Evolutionary conservation across 2,888 invertebrate genomes (phyloP).

Genomic region (Melipona beecheii): DNA sequence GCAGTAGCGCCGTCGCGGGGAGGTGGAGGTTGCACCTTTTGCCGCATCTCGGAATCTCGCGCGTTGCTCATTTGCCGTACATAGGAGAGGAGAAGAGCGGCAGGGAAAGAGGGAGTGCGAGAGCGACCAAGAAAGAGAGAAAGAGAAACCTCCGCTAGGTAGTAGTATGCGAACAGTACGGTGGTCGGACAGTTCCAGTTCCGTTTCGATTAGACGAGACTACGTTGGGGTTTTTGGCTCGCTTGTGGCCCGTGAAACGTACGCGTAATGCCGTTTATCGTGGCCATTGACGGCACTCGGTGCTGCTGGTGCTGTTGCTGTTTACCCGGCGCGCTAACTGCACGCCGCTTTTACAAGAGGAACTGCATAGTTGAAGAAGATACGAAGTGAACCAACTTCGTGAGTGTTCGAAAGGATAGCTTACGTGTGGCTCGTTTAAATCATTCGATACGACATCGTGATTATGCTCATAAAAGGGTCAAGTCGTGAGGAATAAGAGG

Average conservation of each 20-base stretch:
- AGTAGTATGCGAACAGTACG: slow-evolving; percentile 75
- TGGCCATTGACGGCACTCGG: slow-evolving; percentile 73
- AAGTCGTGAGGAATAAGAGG: slow-evolving; percentile 55
- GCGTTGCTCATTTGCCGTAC: slow-evolving; percentile 78
- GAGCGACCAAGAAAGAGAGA: slow-evolving; percentile 59
- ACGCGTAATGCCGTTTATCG: slow-evolving; percentile 72
- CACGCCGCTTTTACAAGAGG: slow-evolving; percentile 63
- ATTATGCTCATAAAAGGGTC: slow-evolving; percentile 57
- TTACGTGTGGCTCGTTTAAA: slow-evolving; percentile 42
- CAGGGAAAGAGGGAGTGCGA: slow-evolving; percentile 43
- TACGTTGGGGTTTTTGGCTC: slow-evolving; percentile 70
- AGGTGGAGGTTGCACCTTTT: slow-evolving; percentile 78
- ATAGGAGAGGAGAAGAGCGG: slow-evolving; percentile 59
- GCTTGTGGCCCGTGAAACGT: slow-evolving; percentile 60
- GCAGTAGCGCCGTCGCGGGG: slow-evolving; percentile 65
- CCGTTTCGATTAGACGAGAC: slow-evolving; percentile 79
- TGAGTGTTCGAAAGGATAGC: slow-evolving; percentile 43
- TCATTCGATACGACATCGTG: slow-evolving; percentile 49
- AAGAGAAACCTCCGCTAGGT: slow-evolving; percentile 68
- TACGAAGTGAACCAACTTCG: slow-evolving; percentile 64
- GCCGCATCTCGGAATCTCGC: slow-evolving; percentile 80
- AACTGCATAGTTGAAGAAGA: slow-evolving; percentile 51
- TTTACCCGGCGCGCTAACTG: slow-evolving; percentile 69
- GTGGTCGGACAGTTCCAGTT: slow-evolving; percentile 78
- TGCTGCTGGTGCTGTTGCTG: slow-evolving; percentile 68